These are phyloP conservation scores for Pollicipes pollicipes DNA, from an alignment of 1,140 invertebrate genomes.

Conservation along the genomic window DNA sequence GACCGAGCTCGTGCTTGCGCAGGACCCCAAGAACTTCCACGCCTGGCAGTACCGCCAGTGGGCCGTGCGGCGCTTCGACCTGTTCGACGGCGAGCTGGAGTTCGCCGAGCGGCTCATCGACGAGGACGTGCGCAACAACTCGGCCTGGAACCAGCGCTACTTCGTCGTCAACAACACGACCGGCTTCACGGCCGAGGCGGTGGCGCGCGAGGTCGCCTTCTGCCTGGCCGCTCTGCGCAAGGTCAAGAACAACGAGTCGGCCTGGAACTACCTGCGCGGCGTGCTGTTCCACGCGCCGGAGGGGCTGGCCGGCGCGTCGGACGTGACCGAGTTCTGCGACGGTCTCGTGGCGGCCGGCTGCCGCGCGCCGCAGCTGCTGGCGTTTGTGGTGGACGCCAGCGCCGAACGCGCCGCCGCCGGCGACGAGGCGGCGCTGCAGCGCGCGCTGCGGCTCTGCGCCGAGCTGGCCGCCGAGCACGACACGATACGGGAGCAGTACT, in stretches of 20 bases:
- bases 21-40: conserved; percentile 97
- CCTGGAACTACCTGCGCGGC: conserved; percentile 77
- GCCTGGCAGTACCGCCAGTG: conserved; percentile 98
- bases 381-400: conserved; percentile 2
- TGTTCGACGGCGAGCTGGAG: conserved; percentile 68
- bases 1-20: conserved; percentile 54
- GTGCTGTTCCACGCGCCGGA: not conserved
- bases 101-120: conserved; percentile 60
- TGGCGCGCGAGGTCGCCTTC: conserved; percentile 54
- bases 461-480: not conserved
- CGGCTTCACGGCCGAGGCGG: conserved; percentile 51
- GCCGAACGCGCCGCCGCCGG: not conserved
- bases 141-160: conserved; percentile 97
- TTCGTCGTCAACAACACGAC: conserved; percentile 58
- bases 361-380: not conserved
- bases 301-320: not conserved
- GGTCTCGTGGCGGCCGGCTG: not conserved
- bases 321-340: not conserved
- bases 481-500: not conserved
- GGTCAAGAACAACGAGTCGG: conserved; percentile 84
- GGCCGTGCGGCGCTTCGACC: conserved; percentile 60
- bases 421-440: not conserved
- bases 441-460: not conserved
- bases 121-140: conserved; percentile 92
- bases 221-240: conserved; percentile 59